Percentiles rank a stretch among this genome's conserved stretches.
phyloP scores from a whole-genome alignment of 2,888 invertebrate species.

The Synanthedon tipuliformis region DNA sequence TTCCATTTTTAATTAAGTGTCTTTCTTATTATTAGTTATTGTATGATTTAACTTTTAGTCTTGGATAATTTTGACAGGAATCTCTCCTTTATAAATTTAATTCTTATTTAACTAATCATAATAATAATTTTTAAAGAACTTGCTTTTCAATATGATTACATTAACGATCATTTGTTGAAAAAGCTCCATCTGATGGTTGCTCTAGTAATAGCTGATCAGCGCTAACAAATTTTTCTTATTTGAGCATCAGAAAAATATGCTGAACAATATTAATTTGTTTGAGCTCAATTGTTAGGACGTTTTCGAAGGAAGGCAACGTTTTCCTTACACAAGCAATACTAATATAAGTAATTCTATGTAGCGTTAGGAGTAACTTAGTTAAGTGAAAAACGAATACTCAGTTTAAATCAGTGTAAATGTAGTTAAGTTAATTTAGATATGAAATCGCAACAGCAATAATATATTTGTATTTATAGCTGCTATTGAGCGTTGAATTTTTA shows the following conservation, averaged over 20 bases:
- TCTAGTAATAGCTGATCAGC: not conserved
- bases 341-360: conserved; percentile 53
- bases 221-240: not conserved
- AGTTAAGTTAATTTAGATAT: conserved; percentile 36
- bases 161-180: not conserved
- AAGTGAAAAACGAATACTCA: conserved; percentile 61
- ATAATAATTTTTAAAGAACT: too few species aligned
- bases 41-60: too few species aligned
- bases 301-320: conserved; percentile 50
- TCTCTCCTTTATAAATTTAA: too few species aligned
- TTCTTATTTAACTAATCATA: too few species aligned
- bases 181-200: conserved; percentile 50
- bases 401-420: conserved; percentile 62
- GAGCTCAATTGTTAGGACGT: conserved; percentile 35
- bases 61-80: too few species aligned
- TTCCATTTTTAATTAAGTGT: too few species aligned
- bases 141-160: too few species aligned
- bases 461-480: conserved; percentile 65
- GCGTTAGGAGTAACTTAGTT: conserved; percentile 37
- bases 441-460: conserved; percentile 68
- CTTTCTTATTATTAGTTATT: too few species aligned
- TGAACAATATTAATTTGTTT: not conserved
- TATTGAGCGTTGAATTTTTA: conserved; percentile 68
- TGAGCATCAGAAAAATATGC: not conserved
- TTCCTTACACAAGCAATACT: conserved; percentile 68